A percentile compares a stretch with the other conserved stretches of the same genome.
These are phyloP conservation scores for Zelleria hepariella DNA, from an alignment of 2,888 invertebrate genomes.

Conservation along the genomic window DNA sequence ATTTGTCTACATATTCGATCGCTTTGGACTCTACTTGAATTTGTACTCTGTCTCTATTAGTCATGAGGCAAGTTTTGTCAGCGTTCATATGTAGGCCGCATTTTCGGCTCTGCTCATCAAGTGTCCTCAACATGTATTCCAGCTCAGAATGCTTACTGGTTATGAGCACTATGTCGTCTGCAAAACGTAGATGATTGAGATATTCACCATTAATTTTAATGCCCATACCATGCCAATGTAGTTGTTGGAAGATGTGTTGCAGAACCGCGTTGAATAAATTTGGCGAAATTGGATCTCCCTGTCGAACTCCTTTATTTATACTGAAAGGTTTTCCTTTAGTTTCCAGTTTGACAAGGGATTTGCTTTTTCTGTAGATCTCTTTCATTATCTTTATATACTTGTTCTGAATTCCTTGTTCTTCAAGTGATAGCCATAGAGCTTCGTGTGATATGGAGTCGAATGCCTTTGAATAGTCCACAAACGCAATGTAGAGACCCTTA, in stretches of 20 bases:
- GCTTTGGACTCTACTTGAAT: background rate
- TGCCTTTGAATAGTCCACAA: background rate
- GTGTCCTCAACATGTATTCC: background rate
- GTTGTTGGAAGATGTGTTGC: background rate
- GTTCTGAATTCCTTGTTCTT: background rate
- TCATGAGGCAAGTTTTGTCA: background rate
- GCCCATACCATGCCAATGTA: background rate
- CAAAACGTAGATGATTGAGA: background rate
- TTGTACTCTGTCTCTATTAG: background rate
- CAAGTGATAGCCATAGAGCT: background rate
- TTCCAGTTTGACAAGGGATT: background rate
- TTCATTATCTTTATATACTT: background rate
- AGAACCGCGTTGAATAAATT: background rate
- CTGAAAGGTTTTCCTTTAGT: background rate
- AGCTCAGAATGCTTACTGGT: background rate
- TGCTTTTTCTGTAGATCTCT: background rate
- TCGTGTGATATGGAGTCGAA: background rate
- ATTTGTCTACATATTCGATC: background rate
- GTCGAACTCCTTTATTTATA: background rate
- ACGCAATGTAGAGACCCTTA: background rate
- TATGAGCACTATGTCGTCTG: background rate
- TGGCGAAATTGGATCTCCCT: too few relatives aligned
- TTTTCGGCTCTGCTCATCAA: background rate
- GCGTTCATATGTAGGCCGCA: background rate
- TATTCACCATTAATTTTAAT: constrained; percentile 1